Percentiles rank a stretch among this genome's conserved stretches.
Conservation (phyloP, 2,113 vertebrate species). For the Thalassoma bifasciatum region DNA sequence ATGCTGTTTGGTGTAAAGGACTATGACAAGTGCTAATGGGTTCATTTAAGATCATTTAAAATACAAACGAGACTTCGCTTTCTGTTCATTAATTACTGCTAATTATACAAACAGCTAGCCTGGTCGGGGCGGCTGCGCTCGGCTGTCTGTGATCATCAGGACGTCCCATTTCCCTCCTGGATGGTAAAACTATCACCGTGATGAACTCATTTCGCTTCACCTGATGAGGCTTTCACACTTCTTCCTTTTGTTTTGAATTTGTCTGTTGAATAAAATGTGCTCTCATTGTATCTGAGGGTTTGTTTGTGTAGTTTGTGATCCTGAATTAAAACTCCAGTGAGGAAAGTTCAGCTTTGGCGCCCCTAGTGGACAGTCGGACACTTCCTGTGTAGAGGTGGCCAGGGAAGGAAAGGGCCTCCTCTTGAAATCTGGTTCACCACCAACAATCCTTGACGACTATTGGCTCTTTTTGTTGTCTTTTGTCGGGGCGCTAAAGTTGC, state of each 20-base stretch:
- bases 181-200: constrained; percentile 28
- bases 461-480: too few species aligned
- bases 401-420: too few species aligned
- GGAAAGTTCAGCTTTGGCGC: too few species aligned
- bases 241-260: not conserved
- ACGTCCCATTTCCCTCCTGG: constrained; percentile 57
- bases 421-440: too few species aligned
- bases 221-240: not conserved
- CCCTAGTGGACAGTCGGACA: too few species aligned
- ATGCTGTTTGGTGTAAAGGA: constrained; percentile 98
- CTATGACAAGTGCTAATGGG: constrained; percentile 99
- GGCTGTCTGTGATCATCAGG: constrained; percentile 81
- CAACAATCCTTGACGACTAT: too few species aligned
- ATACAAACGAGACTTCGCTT: constrained; percentile 99
- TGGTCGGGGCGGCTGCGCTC: constrained; percentile 90
- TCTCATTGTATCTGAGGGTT: too few species aligned
- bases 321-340: too few species aligned
- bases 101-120: constrained; percentile 97
- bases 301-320: too few species aligned
- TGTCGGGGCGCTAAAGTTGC: too few species aligned
- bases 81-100: constrained; percentile 99
- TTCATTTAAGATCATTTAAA: constrained; percentile 99
- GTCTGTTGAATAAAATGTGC: not conserved
- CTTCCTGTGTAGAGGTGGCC: too few species aligned
- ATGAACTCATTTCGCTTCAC: not conserved